phyloP scores from a whole-genome alignment of 2,888 invertebrate genomes.

The Argyra leucocephala region DNA sequence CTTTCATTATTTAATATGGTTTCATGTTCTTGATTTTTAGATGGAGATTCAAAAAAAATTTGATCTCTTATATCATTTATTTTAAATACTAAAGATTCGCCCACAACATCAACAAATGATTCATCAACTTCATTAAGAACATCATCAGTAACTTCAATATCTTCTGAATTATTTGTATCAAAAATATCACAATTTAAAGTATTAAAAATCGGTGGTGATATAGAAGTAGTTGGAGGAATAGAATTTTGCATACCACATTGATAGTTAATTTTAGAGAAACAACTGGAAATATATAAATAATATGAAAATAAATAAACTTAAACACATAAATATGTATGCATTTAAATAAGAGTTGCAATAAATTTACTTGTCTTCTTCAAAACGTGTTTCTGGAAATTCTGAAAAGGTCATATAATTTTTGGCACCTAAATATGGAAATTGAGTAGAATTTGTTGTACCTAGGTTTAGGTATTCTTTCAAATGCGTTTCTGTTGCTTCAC shows the following conservation, averaged over 20 bases:
- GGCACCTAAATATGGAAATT: background rate
- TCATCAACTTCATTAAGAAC: constrained; percentile 30
- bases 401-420: background rate
- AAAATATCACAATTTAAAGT: constrained; percentile 30
- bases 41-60: background rate
- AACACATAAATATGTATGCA: background rate
- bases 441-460: background rate
- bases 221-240: background rate
- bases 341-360: too few relatives aligned
- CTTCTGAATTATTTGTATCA: constrained; percentile 27
- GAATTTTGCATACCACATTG: background rate
- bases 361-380: constrained; percentile 1
- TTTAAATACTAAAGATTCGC: background rate
- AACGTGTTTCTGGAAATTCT: background rate
- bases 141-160: constrained; percentile 29
- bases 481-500: constrained; percentile 32
- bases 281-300: background rate
- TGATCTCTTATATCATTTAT: background rate
- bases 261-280: background rate
- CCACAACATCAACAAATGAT: background rate
- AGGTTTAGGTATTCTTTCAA: constrained; percentile 29
- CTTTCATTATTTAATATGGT: background rate
- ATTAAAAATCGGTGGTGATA: constrained; percentile 5
- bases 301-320: background rate
- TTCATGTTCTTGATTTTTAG: background rate